Evolutionary conservation across 2,888 invertebrate species (phyloP), one percentile per base, ranked within the genome.

Genomic region (Scaptomyza tumidula): DNA sequence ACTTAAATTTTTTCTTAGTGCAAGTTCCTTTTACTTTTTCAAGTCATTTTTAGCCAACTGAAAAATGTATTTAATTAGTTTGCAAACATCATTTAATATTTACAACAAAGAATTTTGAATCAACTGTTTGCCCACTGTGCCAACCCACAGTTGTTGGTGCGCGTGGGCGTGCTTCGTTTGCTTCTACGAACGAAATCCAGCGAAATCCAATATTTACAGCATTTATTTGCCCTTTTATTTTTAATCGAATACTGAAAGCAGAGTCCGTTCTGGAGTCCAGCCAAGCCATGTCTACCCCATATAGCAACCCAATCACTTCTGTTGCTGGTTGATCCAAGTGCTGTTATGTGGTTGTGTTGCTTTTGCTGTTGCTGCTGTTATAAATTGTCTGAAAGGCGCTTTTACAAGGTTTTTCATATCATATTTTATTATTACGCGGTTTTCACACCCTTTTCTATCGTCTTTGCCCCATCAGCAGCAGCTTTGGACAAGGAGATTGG

Each of bases 361-460:
- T 52, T 10, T 35, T 35, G 37, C 10, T 60, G 61, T 37, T 45
- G 43, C 16, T 68, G 53, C 67, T 64, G 75, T 68, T 84, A 84
- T 80, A 80, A 80, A 80, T 80, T 80, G 85, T 84, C 75, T 80
- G 79, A 84, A 80, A 84, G 72, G 68, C 85, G 85, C 78, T 84
- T 41, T 75, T 81, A 81, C 81, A 84, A 69, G 75, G 75, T 75
- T 80, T 80, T 84, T 84, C 69, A 63, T 84, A 81, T 80, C 84
- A 83, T 80, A 84, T 80, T 80, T 80, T 80, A 83, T 80, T 80
- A 80, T 80, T 78, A 84, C 79, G 82, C 75, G 80, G 81, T 80
- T 84, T 78, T 78, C 83, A 63, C 80, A 73, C 73, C 73, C 78
- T 56, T 58, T 54, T 9, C 16, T 13, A 48, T 46, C 45, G 41